Base-by-base conservation (phyloP, 1,140 invertebrate genomes). In the Drosophila tropicalis region DNA sequence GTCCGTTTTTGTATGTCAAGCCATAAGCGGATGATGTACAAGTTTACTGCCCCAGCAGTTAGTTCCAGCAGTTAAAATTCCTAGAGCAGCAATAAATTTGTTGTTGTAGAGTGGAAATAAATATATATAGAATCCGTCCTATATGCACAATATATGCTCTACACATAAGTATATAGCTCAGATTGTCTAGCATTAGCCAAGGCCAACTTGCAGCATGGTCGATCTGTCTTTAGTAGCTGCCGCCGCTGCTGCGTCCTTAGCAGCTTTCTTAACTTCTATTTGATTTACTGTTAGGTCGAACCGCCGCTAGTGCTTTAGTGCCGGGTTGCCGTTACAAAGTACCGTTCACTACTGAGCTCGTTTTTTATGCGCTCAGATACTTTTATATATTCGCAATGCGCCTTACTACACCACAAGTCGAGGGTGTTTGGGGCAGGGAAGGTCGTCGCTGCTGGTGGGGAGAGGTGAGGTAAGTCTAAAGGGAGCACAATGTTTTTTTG, bases 311-410 rank as follows among this genome's bases (percentile, higher is more conserved):
- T 61, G 61, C 51, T 44, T 17, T 55, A 61, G 25, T 36, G 63
- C 63, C 61, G 62, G 76, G 40, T 56, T 66, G 76, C 71, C 84
- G 73, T 87, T 90, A 69, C 85, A 86, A 91, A 91, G 90, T 90
- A 77, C 85, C 90, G 80, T 87, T 87, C 86, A 77, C 90, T 79
- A 91, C 90, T 91, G 90, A 91, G 90, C 90, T 87, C 90, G 90
- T 91, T 87, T 91, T 91, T 91, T 91, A 91, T 84, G 84, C 85
- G 80, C 78, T 70, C 76, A 76, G 80, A 87, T 91, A 91, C 86
- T 91, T 91, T 91, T 91, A 91, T 91, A 91, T 77, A 91, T 91
- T 91, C 72, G 82, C 90, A 84, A 90, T 81, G 81, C 89, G 79
- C 83, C 66, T 58, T 60, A 60, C 60, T 55, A 34, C 62, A 29